Percentiles rank a stretch among this genome's conserved stretches.
Conservation (phyloP, 2,797 vertebrate genomes). For the Psittacula derbiana region DNA sequence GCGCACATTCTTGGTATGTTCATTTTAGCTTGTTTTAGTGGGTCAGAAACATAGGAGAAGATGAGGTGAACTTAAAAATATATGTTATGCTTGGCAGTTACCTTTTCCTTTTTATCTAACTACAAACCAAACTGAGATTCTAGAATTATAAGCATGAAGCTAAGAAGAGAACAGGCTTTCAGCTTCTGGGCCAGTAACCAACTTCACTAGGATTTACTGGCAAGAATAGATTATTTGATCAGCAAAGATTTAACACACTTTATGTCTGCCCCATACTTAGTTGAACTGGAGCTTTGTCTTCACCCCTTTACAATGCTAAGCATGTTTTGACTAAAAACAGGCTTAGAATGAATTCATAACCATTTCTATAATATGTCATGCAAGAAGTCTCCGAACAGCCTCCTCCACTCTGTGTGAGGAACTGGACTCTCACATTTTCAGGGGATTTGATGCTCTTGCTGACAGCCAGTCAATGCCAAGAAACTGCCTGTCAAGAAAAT, state of each 20-base stretch:
- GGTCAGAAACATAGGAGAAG: not conserved
- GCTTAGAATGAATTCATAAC: not conserved
- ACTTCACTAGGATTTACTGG: not conserved
- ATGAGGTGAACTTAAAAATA: not conserved
- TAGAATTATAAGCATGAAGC: not conserved
- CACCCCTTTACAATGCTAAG: not conserved
- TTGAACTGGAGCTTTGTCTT: not conserved
- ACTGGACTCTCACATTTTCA: constrained; percentile 16
- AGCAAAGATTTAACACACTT: not conserved
- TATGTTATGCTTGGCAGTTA: not conserved
- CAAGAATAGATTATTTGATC: not conserved
- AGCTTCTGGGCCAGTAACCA: not conserved
- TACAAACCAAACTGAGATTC: not conserved
- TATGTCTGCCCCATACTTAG: not conserved
- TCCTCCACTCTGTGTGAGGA: not conserved
- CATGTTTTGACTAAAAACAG: not conserved
- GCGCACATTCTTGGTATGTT: not conserved
- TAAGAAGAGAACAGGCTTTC: not conserved
- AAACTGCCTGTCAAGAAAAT: constrained; percentile 5
- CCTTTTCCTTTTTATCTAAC: not conserved
- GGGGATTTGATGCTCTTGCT: not conserved
- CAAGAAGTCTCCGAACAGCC: not conserved
- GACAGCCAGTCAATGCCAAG: constrained; percentile 2
- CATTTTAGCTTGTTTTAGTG: not conserved
- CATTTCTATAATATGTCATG: not conserved